Evolutionary conservation across 2,888 invertebrate genomes (phyloP).

Genomic region (Sminthurides aquaticus): DNA sequence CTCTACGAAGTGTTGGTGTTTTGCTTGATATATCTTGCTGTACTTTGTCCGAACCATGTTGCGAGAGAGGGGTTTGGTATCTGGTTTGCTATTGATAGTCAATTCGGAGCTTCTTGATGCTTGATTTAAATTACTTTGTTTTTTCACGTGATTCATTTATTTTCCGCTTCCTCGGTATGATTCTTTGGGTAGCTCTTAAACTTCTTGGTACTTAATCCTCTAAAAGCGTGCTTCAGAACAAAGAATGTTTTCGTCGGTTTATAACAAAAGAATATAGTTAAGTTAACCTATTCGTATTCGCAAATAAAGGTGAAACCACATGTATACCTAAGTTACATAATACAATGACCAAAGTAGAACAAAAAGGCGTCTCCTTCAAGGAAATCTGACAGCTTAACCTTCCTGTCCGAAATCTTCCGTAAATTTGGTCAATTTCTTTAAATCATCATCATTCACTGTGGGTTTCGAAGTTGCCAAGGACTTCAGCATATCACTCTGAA

Average conservation of each 20-base stretch:
- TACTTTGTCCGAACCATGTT: no score
- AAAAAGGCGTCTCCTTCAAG: conserved; percentile 13
- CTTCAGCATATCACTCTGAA: conserved; percentile 79
- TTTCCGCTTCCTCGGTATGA: no score
- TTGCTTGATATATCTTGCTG: no score
- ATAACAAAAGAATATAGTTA: conserved; percentile 20
- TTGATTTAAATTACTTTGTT: neutral
- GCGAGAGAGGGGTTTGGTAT: no score
- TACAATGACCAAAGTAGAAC: conserved; percentile 5
- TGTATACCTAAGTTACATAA: neutral
- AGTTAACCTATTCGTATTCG: neutral
- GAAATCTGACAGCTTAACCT: conserved; percentile 56
- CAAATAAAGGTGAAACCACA: neutral
- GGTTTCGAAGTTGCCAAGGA: conserved; percentile 92
- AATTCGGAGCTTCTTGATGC: no score
- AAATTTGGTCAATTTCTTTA: conserved; percentile 86
- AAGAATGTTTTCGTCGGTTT: conserved; percentile 9
- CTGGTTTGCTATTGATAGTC: no score
- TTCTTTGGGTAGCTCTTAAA: no score
- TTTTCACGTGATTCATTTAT: no score
- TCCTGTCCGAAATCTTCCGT: conserved; percentile 98
- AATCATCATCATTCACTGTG: conserved; percentile 92
- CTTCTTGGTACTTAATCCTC: neutral
- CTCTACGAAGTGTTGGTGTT: no score
- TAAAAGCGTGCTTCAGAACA: conserved; percentile 21